Evolutionary conservation across 2,888 invertebrate species (phyloP), one percentile per base, ranked within the genome.

Genomic region (Ormyrus nitidulus): DNA sequence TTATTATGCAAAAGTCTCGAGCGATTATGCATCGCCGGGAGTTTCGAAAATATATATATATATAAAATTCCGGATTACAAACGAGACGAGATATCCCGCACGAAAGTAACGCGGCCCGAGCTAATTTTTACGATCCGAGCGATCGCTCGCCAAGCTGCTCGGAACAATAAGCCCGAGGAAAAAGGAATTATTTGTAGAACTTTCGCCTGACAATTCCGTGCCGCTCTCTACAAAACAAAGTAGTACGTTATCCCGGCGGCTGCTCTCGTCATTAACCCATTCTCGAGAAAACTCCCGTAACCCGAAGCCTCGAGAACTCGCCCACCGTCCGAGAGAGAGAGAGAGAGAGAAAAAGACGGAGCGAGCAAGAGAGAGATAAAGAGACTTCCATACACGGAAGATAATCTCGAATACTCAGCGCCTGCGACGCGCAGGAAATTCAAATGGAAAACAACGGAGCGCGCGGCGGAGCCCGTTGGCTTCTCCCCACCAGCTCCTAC

Each of bases 161-260:
- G 44, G 13, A n/a, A 13, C 70, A 44, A 13, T 68, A 64, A 13
- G 58, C 62, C 62, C 19, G 11, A 49, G 66, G 70, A 75, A 75
- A 75, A 73, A 75, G 81, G 78, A 81, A 81, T 78, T 78, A 76
- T 81, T 81, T 79, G 81, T 81, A 72, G 75, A 78, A 81, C 81
- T 81, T 81, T 81, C 81, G 81, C 81, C 78, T 77, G 81, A 81
- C 81, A 77, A 81, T 77, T 69, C 70, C 64, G 70, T 62, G 78
- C 75, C 78, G 71, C 75, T 81, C 78, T 81, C 75, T 81, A 81
- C 75, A 61, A 81, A 78, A 78, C 81, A 78, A 81, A 81, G 81
- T 81, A 72, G 81, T 78, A 76, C 72, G 75, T 77, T 77, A 68
- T 61, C 70, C 65, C 62, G 66, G 19, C 72, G 51, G 51, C 64